phyloP scores from a whole-genome alignment of 2,888 invertebrate genomes.

The Amphipoea lucens region DNA sequence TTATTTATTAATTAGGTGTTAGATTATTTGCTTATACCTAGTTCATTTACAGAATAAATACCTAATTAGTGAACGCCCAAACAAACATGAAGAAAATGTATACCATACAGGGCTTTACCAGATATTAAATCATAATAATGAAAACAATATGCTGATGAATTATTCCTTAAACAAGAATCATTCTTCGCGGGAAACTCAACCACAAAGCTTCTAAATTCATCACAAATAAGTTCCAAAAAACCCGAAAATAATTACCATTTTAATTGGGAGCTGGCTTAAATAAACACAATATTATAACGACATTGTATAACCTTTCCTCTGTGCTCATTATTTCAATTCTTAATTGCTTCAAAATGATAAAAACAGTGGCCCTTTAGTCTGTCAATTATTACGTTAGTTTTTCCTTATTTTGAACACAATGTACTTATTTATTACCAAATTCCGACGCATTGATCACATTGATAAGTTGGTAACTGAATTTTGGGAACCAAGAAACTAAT shows the following conservation, averaged over 20 bases:
- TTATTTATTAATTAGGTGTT: no score
- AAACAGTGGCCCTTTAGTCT: constrained; percentile 23
- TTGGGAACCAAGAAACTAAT: constrained; percentile 8
- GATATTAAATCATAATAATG: not conserved
- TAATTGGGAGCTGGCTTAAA: constrained; percentile 1
- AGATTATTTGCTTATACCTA: no score
- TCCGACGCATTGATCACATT: constrained; percentile 24
- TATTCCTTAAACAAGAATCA: not conserved
- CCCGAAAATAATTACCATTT: not conserved
- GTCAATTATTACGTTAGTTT: constrained; percentile 11
- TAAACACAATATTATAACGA: not conserved
- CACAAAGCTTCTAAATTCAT: not conserved
- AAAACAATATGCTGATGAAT: not conserved
- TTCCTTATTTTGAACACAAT: constrained; percentile 46
- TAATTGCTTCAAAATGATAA: constrained; percentile 48
- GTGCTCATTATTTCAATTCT: constrained; percentile 20
- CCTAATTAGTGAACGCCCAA: no score
- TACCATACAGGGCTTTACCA: not conserved
- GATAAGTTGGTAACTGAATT: constrained; percentile 28
- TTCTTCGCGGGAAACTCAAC: not conserved
- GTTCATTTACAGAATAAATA: no score
- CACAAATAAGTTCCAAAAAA: not conserved
- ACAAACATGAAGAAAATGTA: not conserved
- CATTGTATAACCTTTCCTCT: constrained; percentile 39
- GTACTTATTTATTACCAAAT: constrained; percentile 10